Conservation (phyloP, 2,888 invertebrate species). For the Hypena proboscidalis region DNA sequence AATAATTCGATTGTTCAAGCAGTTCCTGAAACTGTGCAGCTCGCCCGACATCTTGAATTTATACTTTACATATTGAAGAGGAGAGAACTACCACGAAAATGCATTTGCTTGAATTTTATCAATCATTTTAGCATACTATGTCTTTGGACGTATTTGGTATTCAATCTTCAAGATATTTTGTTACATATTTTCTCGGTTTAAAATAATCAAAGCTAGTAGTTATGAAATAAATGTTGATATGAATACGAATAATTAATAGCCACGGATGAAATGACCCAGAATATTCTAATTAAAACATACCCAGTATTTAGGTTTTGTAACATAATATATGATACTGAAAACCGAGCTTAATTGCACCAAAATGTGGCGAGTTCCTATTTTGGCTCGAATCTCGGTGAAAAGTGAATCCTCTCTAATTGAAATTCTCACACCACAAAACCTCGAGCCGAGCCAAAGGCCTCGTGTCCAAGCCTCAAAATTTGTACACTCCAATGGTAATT, state of each 20-base stretch:
- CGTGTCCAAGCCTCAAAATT: conserved; percentile 23
- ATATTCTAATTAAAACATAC: too few relatives aligned
- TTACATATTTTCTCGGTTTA: too few relatives aligned
- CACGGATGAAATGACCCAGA: too few relatives aligned
- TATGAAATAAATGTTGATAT: too few relatives aligned
- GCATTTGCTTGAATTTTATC: not conserved
- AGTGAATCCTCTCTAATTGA: conserved; percentile 51
- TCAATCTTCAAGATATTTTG: too few relatives aligned
- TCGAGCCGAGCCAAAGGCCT: conserved; percentile 40
- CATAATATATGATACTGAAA: conserved; percentile 14
- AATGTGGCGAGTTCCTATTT: conserved; percentile 36
- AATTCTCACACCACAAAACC: conserved; percentile 45
- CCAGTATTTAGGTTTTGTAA: too few relatives aligned
- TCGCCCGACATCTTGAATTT: not conserved
- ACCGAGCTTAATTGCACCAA: conserved; percentile 33
- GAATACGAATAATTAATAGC: too few relatives aligned
- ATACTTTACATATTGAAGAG: too few relatives aligned
- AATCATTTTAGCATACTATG: too few relatives aligned
- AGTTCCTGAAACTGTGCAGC: conserved; percentile 10
- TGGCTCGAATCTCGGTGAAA: conserved; percentile 43
- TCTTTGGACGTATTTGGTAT: too few relatives aligned
- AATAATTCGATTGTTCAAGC: conserved; percentile 26
- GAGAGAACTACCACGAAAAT: not conserved
- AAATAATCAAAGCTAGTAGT: too few relatives aligned
- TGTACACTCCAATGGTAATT: conserved; percentile 17